These are phyloP conservation scores for Jaculus jaculus DNA, from an alignment of 2,113 vertebrate genomes.

Conservation along the genomic window DNA sequence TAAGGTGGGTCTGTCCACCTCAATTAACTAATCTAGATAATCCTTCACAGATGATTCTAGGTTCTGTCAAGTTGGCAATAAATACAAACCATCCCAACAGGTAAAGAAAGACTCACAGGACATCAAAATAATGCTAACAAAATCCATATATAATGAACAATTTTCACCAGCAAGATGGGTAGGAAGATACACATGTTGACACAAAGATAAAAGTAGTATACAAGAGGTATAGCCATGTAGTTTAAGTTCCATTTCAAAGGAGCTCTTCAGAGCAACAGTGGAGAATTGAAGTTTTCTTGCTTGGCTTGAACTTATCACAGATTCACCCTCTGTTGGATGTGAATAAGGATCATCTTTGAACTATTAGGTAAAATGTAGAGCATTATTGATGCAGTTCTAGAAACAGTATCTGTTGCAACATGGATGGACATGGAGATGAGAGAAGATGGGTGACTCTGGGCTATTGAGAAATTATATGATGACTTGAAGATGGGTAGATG, in stretches of 20 bases:
- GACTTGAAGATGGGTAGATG: not conserved
- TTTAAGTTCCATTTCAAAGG: not conserved
- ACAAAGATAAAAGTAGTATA: not conserved
- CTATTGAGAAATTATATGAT: not conserved
- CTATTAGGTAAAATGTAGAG: slow-evolving; percentile 23
- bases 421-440: slow-evolving; percentile 23
- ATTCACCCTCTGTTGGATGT: not conserved
- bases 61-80: too few relatives aligned
- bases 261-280: not conserved
- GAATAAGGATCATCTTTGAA: slow-evolving; percentile 41
- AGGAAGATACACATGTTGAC: slow-evolving; percentile 1
- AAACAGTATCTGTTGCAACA: slow-evolving; percentile 10
- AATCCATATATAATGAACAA: not conserved
- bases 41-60: too few relatives aligned
- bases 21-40: too few relatives aligned
- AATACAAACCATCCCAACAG: not conserved
- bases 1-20: too few relatives aligned
- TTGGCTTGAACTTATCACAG: slow-evolving; percentile 14
- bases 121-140: not conserved
- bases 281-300: not conserved
- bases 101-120: not conserved
- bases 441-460: not conserved
- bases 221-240: not conserved
- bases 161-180: not conserved
- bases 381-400: not conserved